Conservation (phyloP, 2,888 invertebrate species). For the Synanthedon tipuliformis region DNA sequence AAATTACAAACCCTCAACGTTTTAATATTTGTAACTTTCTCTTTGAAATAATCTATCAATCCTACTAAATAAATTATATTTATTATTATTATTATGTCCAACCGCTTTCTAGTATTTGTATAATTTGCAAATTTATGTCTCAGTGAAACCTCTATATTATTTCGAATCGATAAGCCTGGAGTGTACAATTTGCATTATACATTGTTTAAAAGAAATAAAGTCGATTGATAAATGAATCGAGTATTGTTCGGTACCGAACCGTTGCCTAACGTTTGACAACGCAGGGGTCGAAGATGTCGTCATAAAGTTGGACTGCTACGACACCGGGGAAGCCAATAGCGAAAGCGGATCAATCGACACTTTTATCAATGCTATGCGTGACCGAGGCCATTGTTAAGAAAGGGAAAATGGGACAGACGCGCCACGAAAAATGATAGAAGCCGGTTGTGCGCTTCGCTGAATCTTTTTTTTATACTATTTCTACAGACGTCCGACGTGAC, state of each 20-base stretch:
- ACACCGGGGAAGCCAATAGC: conserved; percentile 60
- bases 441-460: conserved; percentile 44
- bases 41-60: no score
- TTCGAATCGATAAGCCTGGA: not conserved
- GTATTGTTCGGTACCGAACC: conserved; percentile 2
- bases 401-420: conserved; percentile 58
- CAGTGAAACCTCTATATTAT: conserved; percentile 3
- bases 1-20: no score
- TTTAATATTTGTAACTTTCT: no score
- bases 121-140: conserved; percentile 1
- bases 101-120: not conserved
- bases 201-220: not conserved
- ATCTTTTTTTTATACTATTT: conserved; percentile 20
- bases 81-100: no score
- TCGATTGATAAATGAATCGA: not conserved
- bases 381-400: conserved; percentile 64
- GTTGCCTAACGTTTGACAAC: conserved; percentile 23
- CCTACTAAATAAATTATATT: no score
- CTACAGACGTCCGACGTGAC: conserved; percentile 20
- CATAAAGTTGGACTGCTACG: conserved; percentile 23
- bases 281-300: conserved; percentile 56
- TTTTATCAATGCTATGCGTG: conserved; percentile 56
- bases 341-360: conserved; percentile 64
- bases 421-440: conserved; percentile 45
- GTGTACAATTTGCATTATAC: not conserved